Evolutionary conservation across 2,888 invertebrate genomes (phyloP), one percentile per base, ranked within the genome.

Genomic region (Drosophila pegasa): DNA sequence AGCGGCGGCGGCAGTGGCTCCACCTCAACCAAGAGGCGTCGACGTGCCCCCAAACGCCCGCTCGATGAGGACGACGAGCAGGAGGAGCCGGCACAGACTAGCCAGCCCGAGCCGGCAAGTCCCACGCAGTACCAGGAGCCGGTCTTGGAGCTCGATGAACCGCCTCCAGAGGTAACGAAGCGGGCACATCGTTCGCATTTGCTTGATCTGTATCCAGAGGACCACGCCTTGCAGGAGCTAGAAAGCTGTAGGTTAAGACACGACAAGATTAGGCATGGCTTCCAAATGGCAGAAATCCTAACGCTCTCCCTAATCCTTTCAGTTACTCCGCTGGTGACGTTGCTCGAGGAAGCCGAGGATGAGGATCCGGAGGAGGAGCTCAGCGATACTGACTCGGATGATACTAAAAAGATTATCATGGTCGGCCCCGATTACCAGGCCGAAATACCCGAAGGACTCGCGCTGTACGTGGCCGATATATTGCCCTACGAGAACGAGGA

Each of bases 401-500:
- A 90, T 61, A 77, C 81, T 1, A 86, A 88, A 27, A 92, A 90
- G 59, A 97, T 97, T 22, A 98, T 98, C 74, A 98, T 98, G 97
- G 98, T 99, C 27, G 99, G 98, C 18, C 95, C 95, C 75, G 97
- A 97, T 89, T 98, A 96, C 91, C 99, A 99, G 93, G 99, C 98
- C 3, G 95, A 94, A 59, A 97, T 99, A 88, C 98, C 98, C 1
- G 97, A 97, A 91, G 98, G 98, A 1, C 93, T 98, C 18, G 96
- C 96, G 87, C 96, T 95, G 88, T 98, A 99, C 92, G 98, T 45
- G 2, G 43, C 97, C 88, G 98, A 98, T 92, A 97, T 96, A n/a
- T 93, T 97, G 71, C 97, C 98, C 0, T 98, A 98, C 91, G 98
- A 98, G 93, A 98, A 98, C 93, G 98, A 98, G 90, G 98, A 98